Base-by-base conservation (phyloP, 1,140 invertebrate genomes). In the Drosophila aff. region DNA sequence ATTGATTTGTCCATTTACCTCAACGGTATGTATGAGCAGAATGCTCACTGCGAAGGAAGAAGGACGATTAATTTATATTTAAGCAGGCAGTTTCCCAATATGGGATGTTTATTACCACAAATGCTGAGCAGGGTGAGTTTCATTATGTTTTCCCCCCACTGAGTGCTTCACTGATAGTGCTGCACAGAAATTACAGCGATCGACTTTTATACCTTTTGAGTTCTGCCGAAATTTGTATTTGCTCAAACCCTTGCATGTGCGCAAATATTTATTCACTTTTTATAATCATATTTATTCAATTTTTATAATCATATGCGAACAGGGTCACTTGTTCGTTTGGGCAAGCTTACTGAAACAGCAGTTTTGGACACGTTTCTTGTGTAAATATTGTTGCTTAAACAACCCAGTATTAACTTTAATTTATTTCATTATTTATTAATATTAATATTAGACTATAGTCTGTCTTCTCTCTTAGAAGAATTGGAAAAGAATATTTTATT, bases 281-380 rank as follows among this genome's bases (percentile, higher is more conserved):
- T 49, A 49, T 62, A 61, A 49, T 61, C 31, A 47, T 61, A 55
- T 46, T 26, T 31, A 13, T 23, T 21, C 15, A 16, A 7, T 49
- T 62, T 47, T 61, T 41, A 49, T 62, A 61, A 49, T 61, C 31
- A 47, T 61, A 55, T 46, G 33, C 28, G 40, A 62, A 62, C n/a
- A 67, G 18, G 33, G 47, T 49, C n/a, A 61, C 23, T 40, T 61
- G 28, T 61, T 28, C 40, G 57, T 67, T 62, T 61, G 44, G 16
- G 57, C 58, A 67, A 49, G 65, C 65, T 61, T 49, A 62, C 23
- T 23, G 28, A 47, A 67, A 62, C 57, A 67, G 65, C 44, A 47
- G 57, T 67, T 67, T 62, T 23, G 0, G 21, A 18, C 57, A 61
- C 64, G 64, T 67, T 49, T 60, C 55, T 47, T 61, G 15, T 31